Evolutionary conservation across 1,140 invertebrate species (phyloP), one percentile per base, ranked within the genome.

Genomic region (Cherax destructor): DNA sequence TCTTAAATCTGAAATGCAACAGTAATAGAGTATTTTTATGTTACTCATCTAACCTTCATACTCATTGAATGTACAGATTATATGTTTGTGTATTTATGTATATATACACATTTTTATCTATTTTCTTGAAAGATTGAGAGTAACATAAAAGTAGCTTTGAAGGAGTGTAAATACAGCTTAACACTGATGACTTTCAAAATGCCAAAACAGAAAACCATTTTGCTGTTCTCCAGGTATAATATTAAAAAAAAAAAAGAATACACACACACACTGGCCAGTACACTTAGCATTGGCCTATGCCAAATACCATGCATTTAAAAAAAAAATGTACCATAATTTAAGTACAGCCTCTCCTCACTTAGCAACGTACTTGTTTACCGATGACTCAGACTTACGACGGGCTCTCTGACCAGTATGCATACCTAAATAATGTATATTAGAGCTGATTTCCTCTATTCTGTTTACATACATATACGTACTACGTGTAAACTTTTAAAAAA

Each of bases 181-280:
- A 18, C 18, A 21, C 61, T 65, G 21, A 18, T 65, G 13, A 18
- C 61, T 65, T 18, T 65, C 61, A 56, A 56, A 56, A 56, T 13
- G 13, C 52, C 52, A 56, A 56, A 56, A 10, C 52, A 9, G 13
- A 56, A 9, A 56, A 56, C 30, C 52, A 56, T 56, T 10, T 10
- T 56, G 52, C 9, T 56, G 52, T 10, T 56, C 52, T 4, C 9
- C 52, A 56, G 52, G 13, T 21, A n/a, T 69, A 69, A 41, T 41
- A 41, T 41, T 41, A 69, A 69, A 18, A 6, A n/a, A 74, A 21
- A 30, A 30, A 74, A 74, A 24, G 3, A 5, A n/a, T 3, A 81
- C 50, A 52, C 49, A 52, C n/a, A 81, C 47, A 52, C 79, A 56
- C 50, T 81, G 79, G 79, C 79, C 79, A 81, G 79, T 81, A 56